phyloP scores from a whole-genome alignment of 2,888 invertebrate species.

The Willowsia nigromaculata region DNA sequence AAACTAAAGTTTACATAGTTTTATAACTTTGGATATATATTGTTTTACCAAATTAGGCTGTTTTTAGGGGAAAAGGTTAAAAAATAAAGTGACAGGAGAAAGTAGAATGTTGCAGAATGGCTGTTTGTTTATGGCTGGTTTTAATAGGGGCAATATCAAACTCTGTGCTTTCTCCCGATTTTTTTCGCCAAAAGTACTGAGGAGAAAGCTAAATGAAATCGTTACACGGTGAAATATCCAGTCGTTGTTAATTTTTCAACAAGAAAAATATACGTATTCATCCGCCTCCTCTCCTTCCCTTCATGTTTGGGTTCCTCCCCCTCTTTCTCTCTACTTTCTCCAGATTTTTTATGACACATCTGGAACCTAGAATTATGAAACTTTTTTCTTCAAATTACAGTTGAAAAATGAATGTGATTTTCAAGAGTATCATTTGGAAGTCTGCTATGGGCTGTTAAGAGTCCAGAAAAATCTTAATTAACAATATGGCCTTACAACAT shows the following conservation, averaged over 20 bases:
- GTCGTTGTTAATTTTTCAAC: slow-evolving; percentile 28
- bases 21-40: too few species aligned
- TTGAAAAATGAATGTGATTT: too few species aligned
- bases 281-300: neutral
- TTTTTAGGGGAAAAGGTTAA: neutral
- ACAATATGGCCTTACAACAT: slow-evolving; percentile 23
- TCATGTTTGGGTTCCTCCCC: neutral
- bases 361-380: too few species aligned
- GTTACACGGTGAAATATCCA: neutral
- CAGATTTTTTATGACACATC: too few species aligned
- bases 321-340: neutral
- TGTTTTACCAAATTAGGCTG: too few species aligned
- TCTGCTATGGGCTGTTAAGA: too few species aligned
- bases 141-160: slow-evolving; percentile 6
- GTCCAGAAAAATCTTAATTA: slow-evolving; percentile 44
- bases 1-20: neutral
- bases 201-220: neutral
- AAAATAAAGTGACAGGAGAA: neutral
- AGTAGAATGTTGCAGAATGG: too few species aligned
- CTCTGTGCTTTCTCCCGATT: too few species aligned
- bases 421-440: too few species aligned
- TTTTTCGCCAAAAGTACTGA: too few species aligned
- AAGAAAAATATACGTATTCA: slow-evolving; percentile 14
- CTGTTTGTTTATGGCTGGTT: slow-evolving; percentile 23
- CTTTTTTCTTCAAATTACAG: too few species aligned